Percentiles rank a stretch among this genome's conserved stretches.
Evolutionary conservation across 2,888 invertebrate genomes (phyloP).

Genomic region (Papilio demoleus): DNA sequence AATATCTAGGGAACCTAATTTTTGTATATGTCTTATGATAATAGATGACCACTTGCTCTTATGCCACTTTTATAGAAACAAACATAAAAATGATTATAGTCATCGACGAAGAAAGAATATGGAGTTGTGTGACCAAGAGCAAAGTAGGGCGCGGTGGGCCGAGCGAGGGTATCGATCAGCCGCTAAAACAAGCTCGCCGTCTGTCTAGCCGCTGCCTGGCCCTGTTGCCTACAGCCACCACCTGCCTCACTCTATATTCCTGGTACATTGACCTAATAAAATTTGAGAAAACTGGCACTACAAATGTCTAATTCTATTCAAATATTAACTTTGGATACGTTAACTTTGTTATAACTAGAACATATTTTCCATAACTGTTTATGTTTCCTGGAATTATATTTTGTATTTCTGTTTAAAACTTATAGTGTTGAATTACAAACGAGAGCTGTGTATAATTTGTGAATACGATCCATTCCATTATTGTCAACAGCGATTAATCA

Average conservation of each 20-base stretch:
- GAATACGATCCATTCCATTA: constrained; percentile 72
- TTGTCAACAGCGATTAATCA: constrained; percentile 77
- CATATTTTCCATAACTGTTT: not conserved
- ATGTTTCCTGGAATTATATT: constrained; percentile 1
- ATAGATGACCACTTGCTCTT: not conserved
- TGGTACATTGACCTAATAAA: constrained; percentile 75
- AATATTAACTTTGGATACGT: constrained; percentile 42
- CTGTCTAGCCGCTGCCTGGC: constrained; percentile 69
- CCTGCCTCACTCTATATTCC: constrained; percentile 62
- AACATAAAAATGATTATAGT: constrained; percentile 43
- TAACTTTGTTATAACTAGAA: not conserved
- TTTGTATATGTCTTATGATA: not conserved
- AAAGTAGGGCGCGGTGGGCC: constrained; percentile 75
- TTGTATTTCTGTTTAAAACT: constrained; percentile 49
- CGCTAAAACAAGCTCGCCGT: constrained; percentile 73
- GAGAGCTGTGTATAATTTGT: constrained; percentile 73
- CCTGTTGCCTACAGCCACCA: constrained; percentile 58
- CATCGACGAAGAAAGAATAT: constrained; percentile 67
- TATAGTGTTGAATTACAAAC: constrained; percentile 74
- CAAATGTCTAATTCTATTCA: constrained; percentile 1
- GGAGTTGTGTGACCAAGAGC: constrained; percentile 66
- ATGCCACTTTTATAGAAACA: not conserved
- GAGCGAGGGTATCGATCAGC: constrained; percentile 75
- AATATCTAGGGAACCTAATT: not conserved
- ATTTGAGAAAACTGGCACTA: constrained; percentile 54